Percentiles rank a stretch among this genome's conserved stretches.
Evolutionary conservation across 2,113 vertebrate genomes (phyloP).

Genomic region (Pavo muticus): DNA sequence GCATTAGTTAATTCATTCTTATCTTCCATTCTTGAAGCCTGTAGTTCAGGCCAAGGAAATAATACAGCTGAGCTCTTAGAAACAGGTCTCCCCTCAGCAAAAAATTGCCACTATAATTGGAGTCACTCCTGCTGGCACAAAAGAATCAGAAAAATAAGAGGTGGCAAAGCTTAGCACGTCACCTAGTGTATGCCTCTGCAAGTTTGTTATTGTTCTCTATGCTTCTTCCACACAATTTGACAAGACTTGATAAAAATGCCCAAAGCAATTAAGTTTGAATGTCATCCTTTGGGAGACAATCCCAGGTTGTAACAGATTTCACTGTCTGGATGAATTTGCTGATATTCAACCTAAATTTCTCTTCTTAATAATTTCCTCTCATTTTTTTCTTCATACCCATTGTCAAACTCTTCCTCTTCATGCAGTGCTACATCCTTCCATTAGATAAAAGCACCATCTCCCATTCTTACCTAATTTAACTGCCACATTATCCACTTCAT

Average conservation of each 20-base stretch:
- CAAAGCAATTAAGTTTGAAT: constrained; percentile 35
- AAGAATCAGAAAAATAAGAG: not conserved
- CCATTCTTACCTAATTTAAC: not conserved
- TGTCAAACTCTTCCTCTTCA: not conserved
- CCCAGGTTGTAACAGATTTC: constrained; percentile 20
- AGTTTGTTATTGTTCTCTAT: not conserved
- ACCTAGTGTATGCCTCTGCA: not conserved
- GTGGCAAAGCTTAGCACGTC: not conserved
- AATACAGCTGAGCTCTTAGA: not conserved
- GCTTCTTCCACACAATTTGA: not conserved
- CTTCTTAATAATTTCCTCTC: constrained; percentile 37
- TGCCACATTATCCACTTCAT: not conserved
- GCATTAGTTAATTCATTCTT: not conserved
- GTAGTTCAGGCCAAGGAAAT: fast-evolving
- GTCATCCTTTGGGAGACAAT: not conserved
- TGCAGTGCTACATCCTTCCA: not conserved
- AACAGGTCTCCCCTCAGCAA: not conserved
- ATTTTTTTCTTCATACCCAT: not conserved
- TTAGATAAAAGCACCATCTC: not conserved
- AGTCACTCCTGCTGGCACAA: not conserved
- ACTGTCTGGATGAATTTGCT: not conserved
- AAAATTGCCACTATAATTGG: not conserved
- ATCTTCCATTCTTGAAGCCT: not conserved
- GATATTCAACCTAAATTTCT: constrained; percentile 25
- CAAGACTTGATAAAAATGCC: constrained; percentile 32